A percentile compares a stretch with the other conserved stretches of the same genome.
These are phyloP conservation scores for Loriculus beryllinus DNA, from an alignment of 2,797 vertebrate species.

Conservation along the genomic window DNA sequence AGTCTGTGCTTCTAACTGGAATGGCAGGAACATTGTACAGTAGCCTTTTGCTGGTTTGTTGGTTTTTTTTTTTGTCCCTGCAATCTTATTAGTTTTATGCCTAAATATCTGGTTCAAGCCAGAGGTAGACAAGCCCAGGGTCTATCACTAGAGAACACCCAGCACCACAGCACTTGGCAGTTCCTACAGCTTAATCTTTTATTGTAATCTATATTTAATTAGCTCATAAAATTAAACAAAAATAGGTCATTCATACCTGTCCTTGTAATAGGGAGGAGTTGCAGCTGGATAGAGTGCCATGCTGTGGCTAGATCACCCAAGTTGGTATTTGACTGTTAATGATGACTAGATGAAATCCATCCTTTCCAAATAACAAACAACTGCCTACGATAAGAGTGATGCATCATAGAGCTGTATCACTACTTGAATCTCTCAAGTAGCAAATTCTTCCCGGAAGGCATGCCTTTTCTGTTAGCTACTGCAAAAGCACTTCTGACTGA, in stretches of 20 bases:
- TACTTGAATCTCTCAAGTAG: neutral
- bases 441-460: neutral
- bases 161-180: neutral
- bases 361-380: neutral
- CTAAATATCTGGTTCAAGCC: neutral
- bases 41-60: too few relatives aligned
- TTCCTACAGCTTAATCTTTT: neutral
- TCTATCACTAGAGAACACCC: neutral
- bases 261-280: neutral
- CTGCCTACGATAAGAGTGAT: neutral
- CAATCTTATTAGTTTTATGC: neutral
- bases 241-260: neutral
- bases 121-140: neutral
- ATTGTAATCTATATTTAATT: neutral
- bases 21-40: neutral
- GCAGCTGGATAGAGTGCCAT: neutral
- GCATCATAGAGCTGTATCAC: neutral
- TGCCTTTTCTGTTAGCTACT: neutral
- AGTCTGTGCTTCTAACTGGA: neutral
- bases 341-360: neutral
- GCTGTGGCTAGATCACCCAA: neutral
- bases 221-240: neutral
- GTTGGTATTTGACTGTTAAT: neutral
- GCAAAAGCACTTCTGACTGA: neutral
- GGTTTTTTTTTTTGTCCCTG: neutral